These are phyloP conservation scores for Pemphigus obesinymphae DNA, from an alignment of 1,140 invertebrate species.

Conservation along the genomic window DNA sequence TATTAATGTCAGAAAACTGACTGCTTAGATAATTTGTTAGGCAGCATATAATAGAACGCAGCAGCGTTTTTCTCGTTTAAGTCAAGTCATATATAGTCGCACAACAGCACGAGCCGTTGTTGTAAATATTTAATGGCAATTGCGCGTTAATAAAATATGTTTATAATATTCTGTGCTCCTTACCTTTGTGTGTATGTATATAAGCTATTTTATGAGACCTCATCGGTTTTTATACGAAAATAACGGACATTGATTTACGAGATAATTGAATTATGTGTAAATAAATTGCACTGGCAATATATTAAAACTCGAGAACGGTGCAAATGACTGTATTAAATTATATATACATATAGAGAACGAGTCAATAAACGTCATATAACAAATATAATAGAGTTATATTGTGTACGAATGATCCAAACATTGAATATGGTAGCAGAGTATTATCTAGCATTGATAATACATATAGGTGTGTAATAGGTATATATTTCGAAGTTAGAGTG, in stretches of 20 bases:
- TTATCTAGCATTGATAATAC: no score
- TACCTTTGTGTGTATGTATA: not conserved
- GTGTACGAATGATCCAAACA: not conserved
- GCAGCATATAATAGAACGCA: not conserved
- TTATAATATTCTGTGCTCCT: not conserved
- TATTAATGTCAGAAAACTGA: not conserved
- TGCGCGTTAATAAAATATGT: not conserved
- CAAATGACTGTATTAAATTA: not conserved
- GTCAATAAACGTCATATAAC: not conserved
- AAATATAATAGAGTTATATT: no score
- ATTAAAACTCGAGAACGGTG: slow-evolving; percentile 8
- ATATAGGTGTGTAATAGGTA: not conserved
- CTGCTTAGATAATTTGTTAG: not conserved
- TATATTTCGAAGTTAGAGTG: no score
- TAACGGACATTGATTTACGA: slow-evolving; percentile 6
- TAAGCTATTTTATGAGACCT: not conserved
- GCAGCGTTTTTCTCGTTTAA: not conserved
- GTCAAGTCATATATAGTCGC: not conserved
- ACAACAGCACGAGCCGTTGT: not conserved
- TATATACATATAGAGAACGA: not conserved
- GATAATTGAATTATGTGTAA: not conserved
- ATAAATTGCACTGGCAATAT: not conserved
- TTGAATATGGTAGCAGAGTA: not conserved
- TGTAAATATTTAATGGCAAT: not conserved
- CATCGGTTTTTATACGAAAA: not conserved